These are phyloP conservation scores for Ephestia elutella DNA, from an alignment of 1,140 invertebrate species.

Conservation along the genomic window DNA sequence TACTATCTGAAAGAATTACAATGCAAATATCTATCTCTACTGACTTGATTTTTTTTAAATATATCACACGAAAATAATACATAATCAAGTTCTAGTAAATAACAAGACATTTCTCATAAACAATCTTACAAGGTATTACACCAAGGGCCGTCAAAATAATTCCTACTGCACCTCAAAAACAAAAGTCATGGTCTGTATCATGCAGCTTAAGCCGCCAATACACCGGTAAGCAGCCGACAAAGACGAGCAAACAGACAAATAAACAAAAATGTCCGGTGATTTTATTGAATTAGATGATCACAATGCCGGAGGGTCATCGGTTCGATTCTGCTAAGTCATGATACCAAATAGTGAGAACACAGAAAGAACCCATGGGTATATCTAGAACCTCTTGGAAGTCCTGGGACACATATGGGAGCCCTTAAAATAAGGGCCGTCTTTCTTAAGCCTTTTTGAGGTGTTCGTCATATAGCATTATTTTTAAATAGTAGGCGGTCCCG, in stretches of 20 bases:
- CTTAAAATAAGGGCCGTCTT: too few species aligned
- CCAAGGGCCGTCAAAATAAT: neutral
- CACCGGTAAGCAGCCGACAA: slow-evolving; percentile 51
- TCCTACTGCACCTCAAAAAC: slow-evolving; percentile 31
- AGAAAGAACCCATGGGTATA: neutral
- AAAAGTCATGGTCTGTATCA: slow-evolving; percentile 49
- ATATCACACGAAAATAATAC: too few species aligned
- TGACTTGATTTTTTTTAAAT: too few species aligned
- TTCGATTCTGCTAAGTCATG: slow-evolving; percentile 51
- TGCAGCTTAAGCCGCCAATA: slow-evolving; percentile 50
- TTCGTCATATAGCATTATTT: too few species aligned
- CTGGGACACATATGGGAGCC: neutral
- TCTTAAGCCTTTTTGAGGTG: too few species aligned
- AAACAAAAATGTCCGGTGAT: slow-evolving; percentile 70
- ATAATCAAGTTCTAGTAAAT: too few species aligned
- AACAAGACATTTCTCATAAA: slow-evolving; percentile 7
- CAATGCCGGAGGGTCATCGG: slow-evolving; percentile 45
- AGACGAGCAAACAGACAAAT: slow-evolving; percentile 51
- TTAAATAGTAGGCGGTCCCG: too few species aligned
- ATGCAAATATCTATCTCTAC: too few species aligned
- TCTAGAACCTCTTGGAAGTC: too few species aligned
- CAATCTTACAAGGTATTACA: neutral
- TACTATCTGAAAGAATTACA: too few species aligned
- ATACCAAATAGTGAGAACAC: neutral
- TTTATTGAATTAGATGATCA: slow-evolving; percentile 72